Conservation (phyloP, 2,113 vertebrate species). For the Sinocyclocheilus anophthalmus region DNA sequence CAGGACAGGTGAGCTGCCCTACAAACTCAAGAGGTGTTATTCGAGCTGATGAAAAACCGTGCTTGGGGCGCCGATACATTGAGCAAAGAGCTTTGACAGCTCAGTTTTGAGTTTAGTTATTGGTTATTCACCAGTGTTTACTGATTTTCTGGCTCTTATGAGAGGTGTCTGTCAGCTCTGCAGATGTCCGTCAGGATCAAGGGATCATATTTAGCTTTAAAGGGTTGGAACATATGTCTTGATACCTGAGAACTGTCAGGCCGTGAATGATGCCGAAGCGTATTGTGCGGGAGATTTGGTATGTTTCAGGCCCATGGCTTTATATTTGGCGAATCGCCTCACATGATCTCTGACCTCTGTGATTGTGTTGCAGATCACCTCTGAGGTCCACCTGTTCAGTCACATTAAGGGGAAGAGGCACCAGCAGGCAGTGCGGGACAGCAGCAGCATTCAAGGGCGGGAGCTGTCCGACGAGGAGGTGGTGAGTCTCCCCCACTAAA, state of each 20-base stretch:
- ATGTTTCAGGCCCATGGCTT: conserved; percentile 61
- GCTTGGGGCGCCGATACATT: not conserved
- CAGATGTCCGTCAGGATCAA: conserved; percentile 48
- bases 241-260: conserved; percentile 42
- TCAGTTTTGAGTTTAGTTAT: conserved; percentile 20
- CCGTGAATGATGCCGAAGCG: not conserved
- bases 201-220: conserved; percentile 46
- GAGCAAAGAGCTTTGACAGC: no score
- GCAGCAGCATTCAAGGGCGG: conserved; percentile 96
- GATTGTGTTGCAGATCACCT: conserved; percentile 86
- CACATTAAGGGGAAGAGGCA: conserved; percentile 96
- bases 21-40: conserved; percentile 23
- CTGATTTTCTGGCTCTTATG: conserved; percentile 37
- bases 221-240: conserved; percentile 35
- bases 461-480: conserved; percentile 99
- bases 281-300: conserved; percentile 16
- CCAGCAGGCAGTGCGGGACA: conserved; percentile 94
- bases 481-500: conserved; percentile 75
- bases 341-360: conserved; percentile 68
- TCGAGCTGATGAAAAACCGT: not conserved
- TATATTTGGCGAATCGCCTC: conserved; percentile 59
- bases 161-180: conserved; percentile 24
- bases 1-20: conserved; percentile 24
- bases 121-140: conserved; percentile 6
- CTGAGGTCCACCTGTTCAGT: conserved; percentile 97